These are phyloP conservation scores for Xerus inauris DNA, from an alignment of 2,113 vertebrate genomes.

Conservation along the genomic window DNA sequence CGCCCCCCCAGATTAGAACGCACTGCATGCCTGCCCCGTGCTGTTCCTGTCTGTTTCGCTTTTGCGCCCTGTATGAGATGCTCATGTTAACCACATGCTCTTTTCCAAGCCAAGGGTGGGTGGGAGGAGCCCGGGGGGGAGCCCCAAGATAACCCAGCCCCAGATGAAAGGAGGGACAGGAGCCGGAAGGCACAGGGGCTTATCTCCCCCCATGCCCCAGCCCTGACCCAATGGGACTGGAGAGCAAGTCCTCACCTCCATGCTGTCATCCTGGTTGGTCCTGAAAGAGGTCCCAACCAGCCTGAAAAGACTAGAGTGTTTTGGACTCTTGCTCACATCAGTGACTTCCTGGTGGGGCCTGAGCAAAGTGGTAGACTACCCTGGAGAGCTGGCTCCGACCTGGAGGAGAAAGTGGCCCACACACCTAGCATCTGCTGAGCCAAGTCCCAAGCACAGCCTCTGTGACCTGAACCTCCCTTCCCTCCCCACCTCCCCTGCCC, in stretches of 20 bases:
- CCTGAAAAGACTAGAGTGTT: not conserved
- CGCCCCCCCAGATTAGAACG: conserved; percentile 67
- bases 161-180: conserved; percentile 71
- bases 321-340: not conserved
- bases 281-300: not conserved
- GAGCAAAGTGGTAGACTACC: not conserved
- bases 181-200: conserved; percentile 66
- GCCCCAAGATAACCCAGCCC: conserved; percentile 54
- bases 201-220: not conserved
- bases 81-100: conserved; percentile 66
- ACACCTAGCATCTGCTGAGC: not conserved
- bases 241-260: not conserved
- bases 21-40: conserved; percentile 79
- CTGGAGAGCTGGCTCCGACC: not conserved
- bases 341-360: not conserved
- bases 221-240: not conserved
- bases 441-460: not conserved
- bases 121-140: conserved; percentile 54
- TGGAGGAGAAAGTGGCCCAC: not conserved
- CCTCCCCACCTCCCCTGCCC: not conserved
- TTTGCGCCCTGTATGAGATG: conserved; percentile 55
- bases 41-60: conserved; percentile 67
- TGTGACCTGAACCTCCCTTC: conserved; percentile 72
- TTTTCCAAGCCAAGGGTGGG: conserved; percentile 20
- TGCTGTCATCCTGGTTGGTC: not conserved